Evolutionary conservation across 2,113 vertebrate genomes (phyloP).

Genomic region (Equus quagga): DNA sequence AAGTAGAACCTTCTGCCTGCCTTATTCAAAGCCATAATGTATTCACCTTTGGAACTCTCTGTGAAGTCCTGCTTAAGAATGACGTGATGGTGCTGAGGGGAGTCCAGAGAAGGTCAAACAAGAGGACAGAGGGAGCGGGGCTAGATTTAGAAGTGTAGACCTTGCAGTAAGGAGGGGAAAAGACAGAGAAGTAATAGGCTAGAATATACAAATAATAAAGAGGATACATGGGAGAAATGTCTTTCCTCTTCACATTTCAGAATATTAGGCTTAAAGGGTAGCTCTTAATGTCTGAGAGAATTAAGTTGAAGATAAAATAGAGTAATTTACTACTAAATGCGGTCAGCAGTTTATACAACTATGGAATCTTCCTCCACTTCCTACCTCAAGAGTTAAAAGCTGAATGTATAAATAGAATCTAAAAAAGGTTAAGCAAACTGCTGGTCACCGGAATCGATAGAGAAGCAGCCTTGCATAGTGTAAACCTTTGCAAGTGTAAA

Average conservation of each 20-base stretch:
- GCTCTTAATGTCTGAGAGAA: background rate
- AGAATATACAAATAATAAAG: background rate
- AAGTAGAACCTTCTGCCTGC: background rate
- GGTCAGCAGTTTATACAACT: background rate
- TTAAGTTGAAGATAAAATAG: background rate
- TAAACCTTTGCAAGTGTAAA: background rate
- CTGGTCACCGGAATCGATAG: background rate
- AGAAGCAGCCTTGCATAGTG: background rate
- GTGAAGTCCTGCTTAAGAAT: background rate
- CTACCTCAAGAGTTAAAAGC: background rate
- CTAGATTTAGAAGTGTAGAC: background rate
- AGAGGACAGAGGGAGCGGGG: background rate
- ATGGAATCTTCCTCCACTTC: background rate
- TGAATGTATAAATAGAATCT: conserved; percentile 6
- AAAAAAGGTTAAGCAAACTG: background rate
- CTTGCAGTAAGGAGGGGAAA: background rate
- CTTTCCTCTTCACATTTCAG: background rate
- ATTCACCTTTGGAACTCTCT: background rate
- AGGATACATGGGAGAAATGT: background rate
- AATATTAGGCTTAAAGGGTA: background rate
- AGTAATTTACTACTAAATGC: background rate
- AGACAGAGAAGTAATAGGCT: background rate
- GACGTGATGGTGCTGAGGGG: background rate
- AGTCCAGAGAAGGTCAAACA: background rate
- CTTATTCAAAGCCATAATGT: background rate